These are phyloP conservation scores for Spea multiplicata DNA, from an alignment of 2,113 vertebrate species.

Conservation along the genomic window DNA sequence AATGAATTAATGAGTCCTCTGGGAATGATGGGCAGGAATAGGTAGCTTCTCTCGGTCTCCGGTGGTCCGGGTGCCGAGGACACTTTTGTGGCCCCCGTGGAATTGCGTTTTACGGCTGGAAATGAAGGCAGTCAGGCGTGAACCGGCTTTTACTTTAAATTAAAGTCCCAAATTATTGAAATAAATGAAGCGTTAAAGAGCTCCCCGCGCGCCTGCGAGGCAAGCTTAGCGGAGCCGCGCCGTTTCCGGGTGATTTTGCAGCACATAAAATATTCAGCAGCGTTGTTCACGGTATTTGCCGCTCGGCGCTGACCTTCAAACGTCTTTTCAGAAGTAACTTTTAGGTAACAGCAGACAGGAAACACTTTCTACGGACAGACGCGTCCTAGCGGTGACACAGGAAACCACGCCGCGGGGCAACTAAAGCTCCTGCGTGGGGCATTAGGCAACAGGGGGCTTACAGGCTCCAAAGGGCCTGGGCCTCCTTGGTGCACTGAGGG, in stretches of 20 bases:
- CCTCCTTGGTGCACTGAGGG: no score
- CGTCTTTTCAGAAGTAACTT: not conserved
- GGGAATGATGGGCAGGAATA: no score
- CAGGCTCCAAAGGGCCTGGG: no score
- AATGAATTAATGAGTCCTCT: no score
- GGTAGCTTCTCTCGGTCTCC: no score
- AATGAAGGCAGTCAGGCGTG: slow-evolving; percentile 65
- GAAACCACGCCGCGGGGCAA: no score
- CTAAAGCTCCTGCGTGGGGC: no score
- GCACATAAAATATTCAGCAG: slow-evolving; percentile 49
- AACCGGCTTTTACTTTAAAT: slow-evolving; percentile 61
- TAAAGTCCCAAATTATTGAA: slow-evolving; percentile 75
- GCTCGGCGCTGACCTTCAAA: not conserved
- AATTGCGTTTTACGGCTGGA: slow-evolving; percentile 43
- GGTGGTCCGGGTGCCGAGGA: no score
- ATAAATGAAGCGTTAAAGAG: slow-evolving; percentile 70
- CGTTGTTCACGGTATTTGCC: not conserved
- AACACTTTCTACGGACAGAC: not conserved
- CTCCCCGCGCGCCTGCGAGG: slow-evolving; percentile 65
- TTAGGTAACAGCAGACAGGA: not conserved
- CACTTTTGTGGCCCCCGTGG: no score
- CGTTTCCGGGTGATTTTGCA: slow-evolving; percentile 54
- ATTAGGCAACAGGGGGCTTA: no score
- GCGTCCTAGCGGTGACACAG: not conserved
- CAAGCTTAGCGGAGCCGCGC: slow-evolving; percentile 51